Evolutionary conservation across 64 coral and sea anemone species (phyloP), one percentile per base, ranked within the genome.

Genomic region (Cladopsammia gracilis): DNA sequence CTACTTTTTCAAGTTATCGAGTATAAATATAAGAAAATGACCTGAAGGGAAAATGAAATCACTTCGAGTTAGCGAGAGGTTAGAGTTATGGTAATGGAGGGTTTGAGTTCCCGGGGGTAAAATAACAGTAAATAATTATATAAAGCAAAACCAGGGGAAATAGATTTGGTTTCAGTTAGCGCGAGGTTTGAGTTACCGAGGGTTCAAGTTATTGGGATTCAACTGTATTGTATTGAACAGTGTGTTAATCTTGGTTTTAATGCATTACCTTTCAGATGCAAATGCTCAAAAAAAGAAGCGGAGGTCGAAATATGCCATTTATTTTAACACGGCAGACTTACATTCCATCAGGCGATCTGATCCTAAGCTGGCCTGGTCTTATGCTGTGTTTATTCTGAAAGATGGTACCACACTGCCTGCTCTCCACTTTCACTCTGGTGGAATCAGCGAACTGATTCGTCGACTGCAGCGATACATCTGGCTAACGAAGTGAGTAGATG

Each of bases 341-440:
- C 77, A 96, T 58, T 96, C 97, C 10, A 99, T 99, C 48, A 89
- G 84, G 5, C 94, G 97, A 54, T 99, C 97, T 54, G 97, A 99
- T 78, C 94, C 97, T 0, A 99, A 91, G 60, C 62, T 99, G 23
- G 83, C 91, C 44, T 99, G 97, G 97, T 96, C 94, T 12, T 99
- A 93, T 85, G 58, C 96, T 46, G 97, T 99, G 60, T 99, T 99
- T 82, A 99, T 99, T 61, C 67, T 99, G 34, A 99, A 99, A 51
- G 94, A 99, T 76, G 83, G 89, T 22, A 99, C 83, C 48, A 99
- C 97, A 20, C 94, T 96, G 6, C 97, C 97, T 69, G 97, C 97
- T 15, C 69, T 99, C 3, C 97, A 99, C 66, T 99, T 99, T 88
- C 97, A 99, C 44, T 90, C 90, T 43, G 97, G 97, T 22, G 97